These are phyloP conservation scores for Dione vanillae DNA, from an alignment of 2,888 invertebrate species.

Conservation along the genomic window DNA sequence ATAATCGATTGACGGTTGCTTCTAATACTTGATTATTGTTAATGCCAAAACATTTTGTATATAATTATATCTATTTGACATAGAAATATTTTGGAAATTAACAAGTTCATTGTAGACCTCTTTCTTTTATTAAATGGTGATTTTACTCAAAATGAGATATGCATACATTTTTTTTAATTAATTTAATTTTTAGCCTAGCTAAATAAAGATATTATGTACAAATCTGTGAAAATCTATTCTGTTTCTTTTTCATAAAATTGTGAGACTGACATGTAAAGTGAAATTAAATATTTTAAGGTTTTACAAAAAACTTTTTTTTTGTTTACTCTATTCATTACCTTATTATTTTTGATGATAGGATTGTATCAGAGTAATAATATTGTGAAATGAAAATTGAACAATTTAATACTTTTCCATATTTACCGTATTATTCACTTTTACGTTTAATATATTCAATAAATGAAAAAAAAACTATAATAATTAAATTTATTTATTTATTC, in stretches of 20 bases:
- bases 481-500: no score
- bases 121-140: neutral
- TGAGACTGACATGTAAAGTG: neutral
- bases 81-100: neutral
- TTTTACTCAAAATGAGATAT: neutral
- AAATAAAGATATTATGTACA: neutral
- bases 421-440: no score
- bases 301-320: no score
- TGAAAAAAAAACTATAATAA: no score
- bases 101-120: neutral
- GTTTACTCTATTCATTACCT: no score
- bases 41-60: neutral
- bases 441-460: no score
- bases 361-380: conserved; percentile 8
- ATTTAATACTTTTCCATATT: no score
- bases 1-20: neutral
- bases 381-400: no score
- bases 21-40: neutral
- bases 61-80: neutral
- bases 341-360: neutral
- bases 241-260: neutral
- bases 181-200: neutral
- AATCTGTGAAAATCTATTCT: neutral
- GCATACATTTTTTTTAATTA: neutral
- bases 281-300: neutral